Base-by-base conservation (phyloP, 2,888 invertebrate species). In the Lathronympha strigana region DNA sequence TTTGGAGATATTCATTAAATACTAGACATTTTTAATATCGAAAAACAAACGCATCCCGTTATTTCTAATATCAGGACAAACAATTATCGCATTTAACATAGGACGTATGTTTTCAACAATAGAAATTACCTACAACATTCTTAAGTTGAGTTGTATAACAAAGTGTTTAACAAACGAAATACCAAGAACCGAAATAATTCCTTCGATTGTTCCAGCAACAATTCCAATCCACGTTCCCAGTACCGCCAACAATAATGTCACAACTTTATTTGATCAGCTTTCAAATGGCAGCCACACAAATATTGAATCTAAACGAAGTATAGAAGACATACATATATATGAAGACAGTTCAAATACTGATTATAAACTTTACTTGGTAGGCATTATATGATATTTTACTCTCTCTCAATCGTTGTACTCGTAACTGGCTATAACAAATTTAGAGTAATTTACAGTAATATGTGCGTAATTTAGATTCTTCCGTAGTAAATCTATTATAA, bases 231-330 rank as follows among this genome's bases (percentile, higher is more conserved):
- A 61, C 38, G 49, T 64, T 64, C 50, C 51, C 28, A 28, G 57
- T 67, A 63, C 60, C 53, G n/a, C 40, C 19, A 36, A 63, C 63
- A 71, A 66, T 70, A 71, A 75, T 72, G 77, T 76, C 74, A 75
- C 71, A 69, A 71, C 70, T 73, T 71, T 80, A 77, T 82, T 81
- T 82, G 77, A 77, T 74, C 81, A 82, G 80, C 78, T 76, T 76
- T 68, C 70, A 71, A 71, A 71, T 70, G 71, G 72, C 70, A 68
- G 67, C 68, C 70, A 60, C 53, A 71, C 77, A 81, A 81, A 81
- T 80, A 80, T 82, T 81, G 75, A 72, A 72, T 72, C 69, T 72
- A 68, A 72, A 70, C 68, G 72, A 69, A 72, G 69, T 72, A 73
- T 73, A 79, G 76, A 75, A 73, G 73, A 76, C 72, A 71, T 61